These are phyloP conservation scores for Chrysemys picta DNA, from an alignment of 2,113 vertebrate genomes.

Conservation along the genomic window DNA sequence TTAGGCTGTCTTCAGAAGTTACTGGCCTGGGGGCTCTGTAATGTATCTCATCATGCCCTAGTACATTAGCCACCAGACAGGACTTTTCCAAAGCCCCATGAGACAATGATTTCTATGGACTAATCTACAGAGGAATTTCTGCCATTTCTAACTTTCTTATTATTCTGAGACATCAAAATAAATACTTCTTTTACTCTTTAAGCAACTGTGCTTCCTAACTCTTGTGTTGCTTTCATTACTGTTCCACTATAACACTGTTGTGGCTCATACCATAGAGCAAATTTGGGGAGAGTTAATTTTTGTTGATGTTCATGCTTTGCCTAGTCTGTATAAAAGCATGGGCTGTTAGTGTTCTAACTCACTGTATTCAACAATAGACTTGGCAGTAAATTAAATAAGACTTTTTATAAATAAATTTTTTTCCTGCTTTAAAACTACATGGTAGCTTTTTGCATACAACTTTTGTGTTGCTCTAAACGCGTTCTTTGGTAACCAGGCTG, in stretches of 20 bases:
- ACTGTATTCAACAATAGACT: conserved; percentile 71
- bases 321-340: conserved; percentile 75
- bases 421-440: conserved; percentile 64
- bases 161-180: conserved; percentile 74
- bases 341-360: conserved; percentile 66
- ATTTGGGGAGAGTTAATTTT: conserved; percentile 43
- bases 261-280: conserved; percentile 67
- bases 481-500: conserved; percentile 70
- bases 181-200: conserved; percentile 72
- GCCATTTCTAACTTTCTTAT: conserved; percentile 78
- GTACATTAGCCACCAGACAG: conserved; percentile 82
- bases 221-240: conserved; percentile 75
- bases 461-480: conserved; percentile 72
- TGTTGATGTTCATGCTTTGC: conserved; percentile 74
- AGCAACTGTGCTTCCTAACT: conserved; percentile 75
- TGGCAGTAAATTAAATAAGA: conserved; percentile 69
- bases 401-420: conserved; percentile 77
- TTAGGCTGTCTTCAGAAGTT: conserved; percentile 89
- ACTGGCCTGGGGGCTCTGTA: conserved; percentile 88
- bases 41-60: conserved; percentile 82
- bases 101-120: conserved; percentile 86
- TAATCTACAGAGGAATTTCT: conserved; percentile 83
- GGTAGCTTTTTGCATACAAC: conserved; percentile 73
- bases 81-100: conserved; percentile 87
- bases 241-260: conserved; percentile 69